Base-by-base conservation (phyloP, 2,113 vertebrate genomes). In the Xenopus borealis region DNA sequence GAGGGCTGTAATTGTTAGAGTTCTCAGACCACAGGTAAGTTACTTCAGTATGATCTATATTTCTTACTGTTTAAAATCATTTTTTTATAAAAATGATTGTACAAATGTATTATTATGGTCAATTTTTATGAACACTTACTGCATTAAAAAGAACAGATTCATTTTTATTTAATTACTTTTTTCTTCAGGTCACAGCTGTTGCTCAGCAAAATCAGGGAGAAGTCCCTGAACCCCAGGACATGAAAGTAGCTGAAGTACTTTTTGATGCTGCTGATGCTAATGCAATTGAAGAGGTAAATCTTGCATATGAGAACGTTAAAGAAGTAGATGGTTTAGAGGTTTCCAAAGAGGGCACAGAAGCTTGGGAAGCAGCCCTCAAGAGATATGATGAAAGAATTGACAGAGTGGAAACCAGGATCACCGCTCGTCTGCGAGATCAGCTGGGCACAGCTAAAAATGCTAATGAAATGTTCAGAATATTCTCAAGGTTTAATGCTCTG, bases 391-490 rank as follows among this genome's bases (percentile, higher is more conserved):
- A 99, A 80, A 89, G 97, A 76, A 99, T 99, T 0, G 97, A 99
- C 81, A 86, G 97, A 0, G 97, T 99, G 79, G 97, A 99, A 89
- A 99, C 97, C 14, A 93, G 97, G 33, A 99, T 99, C 85, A 99
- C 97, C 0, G 96, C 97, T 0, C 95, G 97, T 68, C 92, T 99
- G 44, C 89, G 97, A 0, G 97, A 99, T 79, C 97, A 99, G 82
- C 93, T 99, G 0, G 97, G 97, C 59, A 99, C 97, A 0, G 97
- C 97, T 27, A 99, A 99, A 86, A 99, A 99, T 0, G 97, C 97
- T 77, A 99, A 99, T 0, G 97, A 99, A 83, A 99, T 99, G 97
- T 99, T 99, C 80, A 86, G 97, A 70, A 99, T 99, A 73, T 99
- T 99, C 91, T 99, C 97, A 23, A 89, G 97, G 55, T 99, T 99